Percentiles rank a stretch among this genome's conserved stretches.
phyloP scores from a whole-genome alignment of 2,888 invertebrate genomes.

The Habrosyne pyritoides region DNA sequence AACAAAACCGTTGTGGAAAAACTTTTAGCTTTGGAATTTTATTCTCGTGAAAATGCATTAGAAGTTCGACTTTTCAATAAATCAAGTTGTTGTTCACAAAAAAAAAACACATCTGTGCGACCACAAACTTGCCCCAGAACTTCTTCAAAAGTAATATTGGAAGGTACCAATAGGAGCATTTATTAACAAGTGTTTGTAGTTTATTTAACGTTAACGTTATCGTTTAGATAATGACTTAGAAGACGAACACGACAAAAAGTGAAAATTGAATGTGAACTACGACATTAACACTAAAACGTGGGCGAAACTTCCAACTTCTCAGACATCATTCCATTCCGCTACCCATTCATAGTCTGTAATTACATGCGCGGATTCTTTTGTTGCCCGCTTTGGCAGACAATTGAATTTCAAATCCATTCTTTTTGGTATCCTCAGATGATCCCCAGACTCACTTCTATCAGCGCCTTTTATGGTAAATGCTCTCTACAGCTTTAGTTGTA shows the following conservation, averaged over 20 bases:
- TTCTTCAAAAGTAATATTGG: not conserved
- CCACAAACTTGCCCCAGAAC: not conserved
- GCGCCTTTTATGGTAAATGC: slow-evolving; percentile 37
- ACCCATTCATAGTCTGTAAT: slow-evolving; percentile 61
- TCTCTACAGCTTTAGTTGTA: slow-evolving; percentile 31
- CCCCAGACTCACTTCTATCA: slow-evolving; percentile 31
- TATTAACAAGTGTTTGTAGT: too few relatives aligned
- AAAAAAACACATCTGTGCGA: not conserved
- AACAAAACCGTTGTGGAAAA: not conserved
- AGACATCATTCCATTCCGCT: slow-evolving; percentile 61
- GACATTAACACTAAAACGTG: slow-evolving; percentile 37
- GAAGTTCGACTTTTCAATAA: slow-evolving; percentile 2
- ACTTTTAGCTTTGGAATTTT: not conserved
- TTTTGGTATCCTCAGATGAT: slow-evolving; percentile 50
- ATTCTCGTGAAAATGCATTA: not conserved
- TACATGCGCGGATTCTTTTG: slow-evolving; percentile 64
- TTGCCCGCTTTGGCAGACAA: slow-evolving; percentile 61
- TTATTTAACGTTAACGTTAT: not conserved
- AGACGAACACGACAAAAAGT: slow-evolving; percentile 29
- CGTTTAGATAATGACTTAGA: not conserved
- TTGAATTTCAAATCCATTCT: slow-evolving; percentile 60
- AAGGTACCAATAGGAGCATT: not conserved
- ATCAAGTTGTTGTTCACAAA: slow-evolving; percentile 1
- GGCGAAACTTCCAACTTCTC: slow-evolving; percentile 59
- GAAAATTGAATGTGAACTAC: slow-evolving; percentile 45